Conservation (phyloP, 2,113 vertebrate species). For the Protobothrops flavoviridis region DNA sequence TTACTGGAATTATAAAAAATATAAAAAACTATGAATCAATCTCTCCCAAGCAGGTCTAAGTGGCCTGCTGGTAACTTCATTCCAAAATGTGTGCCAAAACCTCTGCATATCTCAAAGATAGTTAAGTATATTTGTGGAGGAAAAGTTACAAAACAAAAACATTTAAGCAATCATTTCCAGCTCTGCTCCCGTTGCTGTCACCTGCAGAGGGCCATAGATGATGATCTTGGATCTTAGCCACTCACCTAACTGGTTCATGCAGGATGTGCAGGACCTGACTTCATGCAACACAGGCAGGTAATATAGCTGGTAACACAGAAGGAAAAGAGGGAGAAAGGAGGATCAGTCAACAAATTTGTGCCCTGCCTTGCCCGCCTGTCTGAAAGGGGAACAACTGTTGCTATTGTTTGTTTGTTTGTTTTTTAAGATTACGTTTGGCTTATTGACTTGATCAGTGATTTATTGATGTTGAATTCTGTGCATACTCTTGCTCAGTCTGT, state of each 20-base stretch:
- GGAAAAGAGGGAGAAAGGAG: background rate
- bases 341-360: background rate
- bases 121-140: background rate
- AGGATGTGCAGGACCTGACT: background rate
- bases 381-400: background rate
- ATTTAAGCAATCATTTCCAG: background rate
- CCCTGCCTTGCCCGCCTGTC: background rate
- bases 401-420: background rate
- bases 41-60: background rate
- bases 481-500: background rate
- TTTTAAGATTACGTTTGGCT: background rate
- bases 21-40: background rate
- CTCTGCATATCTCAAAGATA: background rate
- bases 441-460: background rate
- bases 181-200: background rate
- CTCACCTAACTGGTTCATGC: background rate
- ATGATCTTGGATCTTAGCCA: background rate
- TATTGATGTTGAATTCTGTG: background rate
- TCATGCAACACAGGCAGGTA: background rate
- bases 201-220: background rate
- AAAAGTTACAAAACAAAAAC: background rate
- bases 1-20: too few relatives aligned
- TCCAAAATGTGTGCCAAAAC: background rate
- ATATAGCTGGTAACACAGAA: background rate
- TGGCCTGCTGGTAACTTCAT: background rate